Evolutionary conservation across 2,113 vertebrate species (phyloP).

Genomic region (Callorhinus ursinus): DNA sequence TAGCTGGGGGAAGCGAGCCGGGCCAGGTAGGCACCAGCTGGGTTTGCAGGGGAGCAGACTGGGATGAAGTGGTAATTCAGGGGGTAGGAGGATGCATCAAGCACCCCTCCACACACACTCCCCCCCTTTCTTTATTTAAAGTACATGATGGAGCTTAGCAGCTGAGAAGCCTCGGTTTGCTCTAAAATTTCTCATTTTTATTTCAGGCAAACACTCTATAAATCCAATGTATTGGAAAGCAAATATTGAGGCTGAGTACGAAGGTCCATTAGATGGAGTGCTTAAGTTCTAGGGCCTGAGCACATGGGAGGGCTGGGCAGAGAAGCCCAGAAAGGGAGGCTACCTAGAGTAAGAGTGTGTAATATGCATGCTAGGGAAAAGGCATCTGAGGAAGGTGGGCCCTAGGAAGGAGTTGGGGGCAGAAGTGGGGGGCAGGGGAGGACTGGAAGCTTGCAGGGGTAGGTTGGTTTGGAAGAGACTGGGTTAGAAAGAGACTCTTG

Average conservation of each 20-base stretch:
- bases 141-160: constrained; percentile 89
- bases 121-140: constrained; percentile 85
- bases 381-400: background rate
- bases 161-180: constrained; percentile 85
- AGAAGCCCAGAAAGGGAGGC: background rate
- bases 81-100: constrained; percentile 70
- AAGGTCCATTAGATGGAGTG: constrained; percentile 80
- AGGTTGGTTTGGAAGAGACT: background rate
- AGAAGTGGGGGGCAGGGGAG: background rate
- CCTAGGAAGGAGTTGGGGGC: rapidly evolving
- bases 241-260: constrained; percentile 86
- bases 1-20: constrained; percentile 84
- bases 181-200: constrained; percentile 85
- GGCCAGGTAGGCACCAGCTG: constrained; percentile 88
- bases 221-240: constrained; percentile 88
- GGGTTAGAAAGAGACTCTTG: background rate
- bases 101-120: constrained; percentile 70
- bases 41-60: constrained; percentile 82
- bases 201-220: constrained; percentile 84
- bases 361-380: background rate
- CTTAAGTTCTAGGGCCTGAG: constrained; percentile 67
- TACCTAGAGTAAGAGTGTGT: background rate
- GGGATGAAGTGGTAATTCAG: constrained; percentile 84
- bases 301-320: background rate
- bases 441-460: background rate